These are phyloP conservation scores for Megaceryle maxima DNA, from an alignment of 2,113 vertebrate genomes.

Conservation along the genomic window DNA sequence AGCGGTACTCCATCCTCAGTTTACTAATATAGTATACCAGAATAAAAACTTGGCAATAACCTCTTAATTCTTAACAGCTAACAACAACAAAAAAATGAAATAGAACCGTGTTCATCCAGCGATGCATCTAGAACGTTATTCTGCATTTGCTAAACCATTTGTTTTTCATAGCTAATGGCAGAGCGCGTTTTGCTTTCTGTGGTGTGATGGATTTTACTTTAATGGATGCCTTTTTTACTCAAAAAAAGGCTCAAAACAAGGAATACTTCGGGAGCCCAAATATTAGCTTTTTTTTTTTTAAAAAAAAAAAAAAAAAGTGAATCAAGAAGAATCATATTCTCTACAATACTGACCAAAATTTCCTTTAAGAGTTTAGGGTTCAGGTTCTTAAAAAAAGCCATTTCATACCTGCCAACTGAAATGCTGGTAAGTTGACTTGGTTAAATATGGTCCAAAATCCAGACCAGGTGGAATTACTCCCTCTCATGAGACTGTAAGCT, in stretches of 20 bases:
- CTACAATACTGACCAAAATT: conserved; percentile 80
- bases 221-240: conserved; percentile 38
- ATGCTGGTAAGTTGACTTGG: conserved; percentile 72
- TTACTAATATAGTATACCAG: conserved; percentile 77
- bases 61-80: conserved; percentile 70
- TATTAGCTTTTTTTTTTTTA: conserved; percentile 29
- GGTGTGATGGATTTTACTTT: background rate
- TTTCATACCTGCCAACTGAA: conserved; percentile 70
- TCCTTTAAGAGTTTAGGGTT: conserved; percentile 58
- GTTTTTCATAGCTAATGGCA: conserved; percentile 61
- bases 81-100: conserved; percentile 52
- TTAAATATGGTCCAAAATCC: conserved; percentile 69
- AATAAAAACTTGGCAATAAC: conserved; percentile 74
- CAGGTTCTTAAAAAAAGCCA: conserved; percentile 53
- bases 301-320: background rate
- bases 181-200: conserved; percentile 52
- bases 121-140: conserved; percentile 64
- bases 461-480: conserved; percentile 70
- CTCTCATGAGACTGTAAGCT: conserved; percentile 65
- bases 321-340: conserved; percentile 46
- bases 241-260: conserved; percentile 65
- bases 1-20: conserved; percentile 68
- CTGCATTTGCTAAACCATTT: conserved; percentile 68
- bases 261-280: conserved; percentile 60
- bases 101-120: conserved; percentile 68